Evolutionary conservation across 1,140 invertebrate genomes (phyloP), one percentile per base, ranked within the genome.

Genomic region (Caenorhabditis brenneri): DNA sequence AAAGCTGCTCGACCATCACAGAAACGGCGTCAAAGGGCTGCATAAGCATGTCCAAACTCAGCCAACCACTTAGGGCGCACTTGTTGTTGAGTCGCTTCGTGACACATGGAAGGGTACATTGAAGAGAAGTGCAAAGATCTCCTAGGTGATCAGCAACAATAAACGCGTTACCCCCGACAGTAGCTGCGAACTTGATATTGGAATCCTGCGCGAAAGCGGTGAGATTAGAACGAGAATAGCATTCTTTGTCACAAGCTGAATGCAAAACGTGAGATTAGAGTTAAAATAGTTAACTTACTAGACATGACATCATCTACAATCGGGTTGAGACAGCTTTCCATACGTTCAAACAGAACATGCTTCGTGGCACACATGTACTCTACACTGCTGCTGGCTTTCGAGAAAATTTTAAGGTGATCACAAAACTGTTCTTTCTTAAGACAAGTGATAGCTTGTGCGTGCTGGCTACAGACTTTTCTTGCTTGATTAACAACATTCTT

Each of bases 71-170:
- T 12, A 74, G 15, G n/a, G 65, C 65, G 24, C 65, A 74, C 65
- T 74, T 74, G 36, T 42, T 74, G 36, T 74, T 74, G 48, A 80
- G 79, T 31, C 79, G 16, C 19, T 55, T 80, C 2, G 48, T 80
- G 79, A 46, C 79, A 53, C 48, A 53, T 9, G 51, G 51, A 31
- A 80, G 48, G 46, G 79, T 51, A 80, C 48, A 58, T 80, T 55
- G 48, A 15, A 80, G 48, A 31, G 79, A 80, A 7, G 27, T 39
- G 22, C 79, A 80, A 22, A 80, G 48, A n/a, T 80, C 79, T 42
- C 79, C 79, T 7, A 80, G 79, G 53, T 80, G 79, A 31, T 80
- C 79, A 33, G 79, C 48, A 80, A 80, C 79, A 53, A 58, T 80
- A 22, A 80, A 58, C 3, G 33, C 51, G 24, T 80, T 80, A 19